Evolutionary conservation across 2,888 invertebrate genomes (phyloP).

Genomic region (Heliconius aoede): DNA sequence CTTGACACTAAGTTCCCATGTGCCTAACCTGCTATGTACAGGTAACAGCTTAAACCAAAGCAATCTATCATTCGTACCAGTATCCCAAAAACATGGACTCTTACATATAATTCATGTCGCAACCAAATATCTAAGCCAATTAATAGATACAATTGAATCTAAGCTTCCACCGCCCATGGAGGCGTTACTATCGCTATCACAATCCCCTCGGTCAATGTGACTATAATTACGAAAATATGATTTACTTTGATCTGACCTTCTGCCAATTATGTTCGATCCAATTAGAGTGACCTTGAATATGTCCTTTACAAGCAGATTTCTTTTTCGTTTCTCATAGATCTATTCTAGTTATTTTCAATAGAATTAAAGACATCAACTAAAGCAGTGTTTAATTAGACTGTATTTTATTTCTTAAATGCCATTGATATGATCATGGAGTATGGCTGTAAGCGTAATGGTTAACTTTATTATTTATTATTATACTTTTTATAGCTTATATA

Average conservation of each 20-base stretch:
- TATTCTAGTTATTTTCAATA: background rate
- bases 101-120: background rate
- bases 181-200: background rate
- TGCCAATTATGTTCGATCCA: constrained; percentile 15
- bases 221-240: constrained; percentile 30
- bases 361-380: background rate
- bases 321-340: background rate
- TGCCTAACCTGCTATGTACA: no score
- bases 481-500: no score
- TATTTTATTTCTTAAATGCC: background rate
- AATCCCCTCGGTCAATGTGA: constrained; percentile 19
- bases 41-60: background rate
- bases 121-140: background rate
- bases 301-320: background rate
- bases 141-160: constrained; percentile 4
- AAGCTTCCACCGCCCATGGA: background rate
- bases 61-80: background rate
- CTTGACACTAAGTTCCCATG: no score
- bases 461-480: no score
- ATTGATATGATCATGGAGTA: background rate
- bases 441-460: background rate
- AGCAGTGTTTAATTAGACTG: background rate
- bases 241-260: constrained; percentile 14
- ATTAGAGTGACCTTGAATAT: constrained; percentile 8
- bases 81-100: background rate